These are phyloP conservation scores for Tethea ocularis DNA, from an alignment of 2,888 invertebrate genomes.

Conservation along the genomic window DNA sequence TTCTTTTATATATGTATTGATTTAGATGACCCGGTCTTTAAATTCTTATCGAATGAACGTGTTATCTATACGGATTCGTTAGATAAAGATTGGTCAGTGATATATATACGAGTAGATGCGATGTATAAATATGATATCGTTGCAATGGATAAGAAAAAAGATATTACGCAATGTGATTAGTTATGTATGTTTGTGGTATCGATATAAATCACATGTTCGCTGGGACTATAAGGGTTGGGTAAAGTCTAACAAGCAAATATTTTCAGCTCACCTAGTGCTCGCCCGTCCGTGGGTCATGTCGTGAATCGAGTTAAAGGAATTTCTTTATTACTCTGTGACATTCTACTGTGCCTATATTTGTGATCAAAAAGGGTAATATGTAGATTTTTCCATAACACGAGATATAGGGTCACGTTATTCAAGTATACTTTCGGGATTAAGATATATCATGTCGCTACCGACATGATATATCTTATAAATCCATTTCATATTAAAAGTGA, in stretches of 20 bases:
- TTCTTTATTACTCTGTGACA: background rate
- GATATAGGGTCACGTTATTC: no score
- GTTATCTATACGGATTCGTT: background rate
- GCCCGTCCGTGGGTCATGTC: background rate
- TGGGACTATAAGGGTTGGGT: background rate
- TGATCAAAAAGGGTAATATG: background rate
- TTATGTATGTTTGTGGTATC: background rate
- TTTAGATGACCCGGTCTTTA: no score
- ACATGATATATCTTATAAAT: no score
- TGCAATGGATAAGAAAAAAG: background rate
- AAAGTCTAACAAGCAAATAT: background rate
- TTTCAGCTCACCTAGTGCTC: background rate
- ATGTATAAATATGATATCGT: background rate
- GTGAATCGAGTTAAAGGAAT: background rate
- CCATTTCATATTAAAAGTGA: no score
- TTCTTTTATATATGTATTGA: no score
- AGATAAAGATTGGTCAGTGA: background rate
- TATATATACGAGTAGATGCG: background rate
- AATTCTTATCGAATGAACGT: background rate
- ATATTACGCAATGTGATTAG: background rate
- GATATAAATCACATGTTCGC: background rate
- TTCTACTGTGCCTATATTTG: no score
- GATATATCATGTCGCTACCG: no score
- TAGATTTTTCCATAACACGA: background rate
- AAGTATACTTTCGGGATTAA: no score